Evolutionary conservation across 1,140 invertebrate genomes (phyloP).

Genomic region (Drosophila guanche): DNA sequence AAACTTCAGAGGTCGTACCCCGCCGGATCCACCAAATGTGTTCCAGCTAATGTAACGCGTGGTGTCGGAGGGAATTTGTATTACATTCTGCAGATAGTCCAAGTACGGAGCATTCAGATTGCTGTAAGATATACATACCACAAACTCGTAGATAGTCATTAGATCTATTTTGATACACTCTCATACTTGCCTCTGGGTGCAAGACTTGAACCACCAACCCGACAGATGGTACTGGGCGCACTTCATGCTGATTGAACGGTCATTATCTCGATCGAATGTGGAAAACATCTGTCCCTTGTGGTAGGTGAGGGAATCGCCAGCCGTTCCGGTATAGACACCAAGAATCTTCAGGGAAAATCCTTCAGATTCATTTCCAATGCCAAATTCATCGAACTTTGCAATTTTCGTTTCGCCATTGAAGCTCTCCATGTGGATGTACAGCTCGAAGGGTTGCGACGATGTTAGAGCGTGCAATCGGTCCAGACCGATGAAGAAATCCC

Average conservation of each 20-base stretch:
- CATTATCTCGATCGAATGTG: constrained; percentile 42
- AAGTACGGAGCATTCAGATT: constrained; percentile 29
- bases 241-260: background rate
- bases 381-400: constrained; percentile 41
- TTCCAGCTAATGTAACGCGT: background rate
- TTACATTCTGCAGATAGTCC: background rate
- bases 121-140: constrained; percentile 5
- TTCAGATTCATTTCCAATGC: constrained; percentile 27
- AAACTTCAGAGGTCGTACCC: background rate
- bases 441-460: constrained; percentile 9
- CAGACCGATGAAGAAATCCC: constrained; percentile 87
- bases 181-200: constrained; percentile 1
- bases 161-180: background rate
- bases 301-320: constrained; percentile 29
- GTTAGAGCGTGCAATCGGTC: constrained; percentile 84
- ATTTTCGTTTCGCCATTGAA: background rate
- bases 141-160: background rate
- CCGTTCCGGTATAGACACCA: constrained; percentile 23
- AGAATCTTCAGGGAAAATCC: constrained; percentile 16
- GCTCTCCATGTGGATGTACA: constrained; percentile 31
- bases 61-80: background rate
- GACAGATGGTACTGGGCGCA: constrained; percentile 27
- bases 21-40: background rate
- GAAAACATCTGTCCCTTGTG: constrained; percentile 26
- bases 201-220: constrained; percentile 37